A percentile compares a stretch with the other conserved stretches of the same genome.
These are phyloP conservation scores for Parauchenoglanis ngamensis DNA, from an alignment of 2,797 vertebrate genomes.

Conservation along the genomic window DNA sequence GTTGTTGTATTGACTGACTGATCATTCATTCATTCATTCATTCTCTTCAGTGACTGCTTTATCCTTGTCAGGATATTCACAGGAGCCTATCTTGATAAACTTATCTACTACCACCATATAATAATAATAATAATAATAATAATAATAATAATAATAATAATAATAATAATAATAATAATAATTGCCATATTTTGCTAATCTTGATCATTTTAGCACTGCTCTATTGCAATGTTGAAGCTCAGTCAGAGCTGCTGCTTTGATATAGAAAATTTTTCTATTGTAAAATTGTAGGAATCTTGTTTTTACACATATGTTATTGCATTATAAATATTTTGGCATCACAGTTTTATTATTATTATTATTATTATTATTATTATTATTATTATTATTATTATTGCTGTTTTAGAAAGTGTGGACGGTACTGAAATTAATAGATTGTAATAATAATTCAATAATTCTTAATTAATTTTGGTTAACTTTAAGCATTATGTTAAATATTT, in stretches of 20 bases:
- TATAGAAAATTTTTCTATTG: neutral
- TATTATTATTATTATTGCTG: neutral
- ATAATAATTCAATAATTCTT: neutral
- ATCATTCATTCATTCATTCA: neutral
- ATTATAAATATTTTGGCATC: neutral
- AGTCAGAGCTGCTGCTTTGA: neutral
- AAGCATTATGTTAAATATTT: no score
- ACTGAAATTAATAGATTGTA: neutral
- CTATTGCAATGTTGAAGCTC: neutral
- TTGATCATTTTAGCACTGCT: neutral
- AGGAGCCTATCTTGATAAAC: neutral
- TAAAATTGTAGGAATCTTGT: no score
- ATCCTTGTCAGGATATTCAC: neutral
- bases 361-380: neutral
- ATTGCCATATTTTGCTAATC: neutral
- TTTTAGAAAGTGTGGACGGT: neutral
- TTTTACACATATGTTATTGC: neutral
- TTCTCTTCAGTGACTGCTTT: neutral
- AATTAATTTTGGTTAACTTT: neutral
- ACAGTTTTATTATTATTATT: neutral
- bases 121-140: neutral
- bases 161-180: neutral
- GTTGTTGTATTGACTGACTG: conserved; percentile 62
- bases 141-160: neutral
- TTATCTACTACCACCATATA: no score